A percentile compares a stretch with the other conserved stretches of the same genome.
These are phyloP conservation scores for Alloscopus bannaensis DNA, from an alignment of 2,888 invertebrate species.

Conservation along the genomic window DNA sequence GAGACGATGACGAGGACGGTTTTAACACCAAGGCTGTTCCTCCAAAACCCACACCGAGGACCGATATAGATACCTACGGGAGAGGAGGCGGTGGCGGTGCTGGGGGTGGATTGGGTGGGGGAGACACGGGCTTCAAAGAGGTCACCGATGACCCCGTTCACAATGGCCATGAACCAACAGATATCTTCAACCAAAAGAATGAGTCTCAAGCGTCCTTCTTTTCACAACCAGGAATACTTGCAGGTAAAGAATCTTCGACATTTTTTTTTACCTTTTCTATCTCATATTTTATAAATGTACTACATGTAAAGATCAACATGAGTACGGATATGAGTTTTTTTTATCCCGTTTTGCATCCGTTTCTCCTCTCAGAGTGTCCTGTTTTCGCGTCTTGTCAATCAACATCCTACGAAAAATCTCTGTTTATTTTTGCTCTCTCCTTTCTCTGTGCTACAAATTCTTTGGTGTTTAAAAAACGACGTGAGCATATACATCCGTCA, in stretches of 20 bases:
- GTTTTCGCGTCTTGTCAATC: conserved; percentile 2
- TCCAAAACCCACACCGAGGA: conserved; percentile 15
- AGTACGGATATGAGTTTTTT: not conserved
- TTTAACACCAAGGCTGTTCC: conserved; percentile 1
- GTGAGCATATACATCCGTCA: no score
- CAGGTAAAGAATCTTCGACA: conserved; percentile 79
- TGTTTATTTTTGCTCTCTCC: conserved; percentile 25
- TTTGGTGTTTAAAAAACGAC: no score
- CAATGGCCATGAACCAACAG: conserved; percentile 28
- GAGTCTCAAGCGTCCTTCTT: conserved; percentile 84
- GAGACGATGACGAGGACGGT: conserved; percentile 64
- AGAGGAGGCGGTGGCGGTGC: not conserved
- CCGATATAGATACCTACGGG: conserved; percentile 9
- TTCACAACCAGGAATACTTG: conserved; percentile 94
- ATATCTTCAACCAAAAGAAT: conserved; percentile 65
- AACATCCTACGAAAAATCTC: conserved; percentile 15
- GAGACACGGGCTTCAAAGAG: conserved; percentile 6
- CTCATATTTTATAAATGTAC: not conserved
- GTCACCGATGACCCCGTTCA: conserved; percentile 37
- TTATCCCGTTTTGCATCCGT: not conserved
- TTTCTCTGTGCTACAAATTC: not conserved
- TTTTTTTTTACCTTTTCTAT: not conserved
- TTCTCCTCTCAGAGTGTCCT: conserved; percentile 7
- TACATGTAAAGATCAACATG: not conserved
- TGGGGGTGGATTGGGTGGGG: not conserved